Percentiles rank a stretch among this genome's conserved stretches.
Conservation (phyloP, 2,888 invertebrate species). For the Apodemia mormo region DNA sequence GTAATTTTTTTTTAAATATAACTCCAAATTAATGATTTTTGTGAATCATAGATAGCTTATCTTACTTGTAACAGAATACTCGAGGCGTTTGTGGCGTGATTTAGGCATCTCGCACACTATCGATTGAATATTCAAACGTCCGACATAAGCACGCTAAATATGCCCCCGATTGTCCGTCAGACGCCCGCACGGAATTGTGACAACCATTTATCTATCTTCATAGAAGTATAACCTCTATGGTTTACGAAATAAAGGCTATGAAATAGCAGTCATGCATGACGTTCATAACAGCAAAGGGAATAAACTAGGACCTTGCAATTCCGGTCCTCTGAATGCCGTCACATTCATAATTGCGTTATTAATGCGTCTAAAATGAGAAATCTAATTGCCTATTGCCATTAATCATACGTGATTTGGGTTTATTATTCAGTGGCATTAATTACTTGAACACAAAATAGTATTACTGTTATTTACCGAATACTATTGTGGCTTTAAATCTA, state of each 20-base stretch:
- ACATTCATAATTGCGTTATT: constrained; percentile 24
- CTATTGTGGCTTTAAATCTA: neutral
- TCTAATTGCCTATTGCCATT: constrained; percentile 13
- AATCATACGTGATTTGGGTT: constrained; percentile 14
- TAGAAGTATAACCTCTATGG: constrained; percentile 3
- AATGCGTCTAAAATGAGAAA: constrained; percentile 19
- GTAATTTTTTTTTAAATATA: no score
- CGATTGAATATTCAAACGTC: constrained; percentile 56
- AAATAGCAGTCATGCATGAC: constrained; percentile 7
- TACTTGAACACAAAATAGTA: constrained; percentile 8
- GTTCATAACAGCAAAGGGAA: constrained; percentile 18
- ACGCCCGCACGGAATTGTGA: constrained; percentile 32
- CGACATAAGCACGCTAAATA: constrained; percentile 45
- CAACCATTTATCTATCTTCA: constrained; percentile 18
- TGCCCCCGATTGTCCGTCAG: constrained; percentile 33
- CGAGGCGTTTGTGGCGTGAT: neutral
- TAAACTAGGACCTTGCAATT: constrained; percentile 14
- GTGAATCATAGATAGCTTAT: no score
- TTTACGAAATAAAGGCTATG: neutral
- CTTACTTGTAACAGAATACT: neutral
- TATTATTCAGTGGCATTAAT: constrained; percentile 9
- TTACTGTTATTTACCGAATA: neutral
- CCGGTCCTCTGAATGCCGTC: constrained; percentile 7
- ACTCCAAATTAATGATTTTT: no score
- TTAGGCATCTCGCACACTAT: constrained; percentile 44